Evolutionary conservation across 2,113 vertebrate genomes (phyloP).

Genomic region (Cyprinus carpio): DNA sequence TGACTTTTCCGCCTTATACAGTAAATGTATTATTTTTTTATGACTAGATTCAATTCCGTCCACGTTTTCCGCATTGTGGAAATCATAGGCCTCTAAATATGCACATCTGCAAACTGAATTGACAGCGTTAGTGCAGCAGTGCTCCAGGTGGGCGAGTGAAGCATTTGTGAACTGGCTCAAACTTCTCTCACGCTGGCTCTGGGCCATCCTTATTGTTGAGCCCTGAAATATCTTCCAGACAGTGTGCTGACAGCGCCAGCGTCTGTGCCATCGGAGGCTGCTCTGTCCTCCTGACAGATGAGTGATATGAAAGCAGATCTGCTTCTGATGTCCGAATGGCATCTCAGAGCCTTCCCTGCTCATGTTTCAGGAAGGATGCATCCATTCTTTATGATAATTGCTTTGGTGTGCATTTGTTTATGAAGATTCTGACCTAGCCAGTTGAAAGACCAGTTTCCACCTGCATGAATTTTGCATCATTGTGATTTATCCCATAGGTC

Average conservation of each 20-base stretch:
- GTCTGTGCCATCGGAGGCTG: conserved; percentile 27
- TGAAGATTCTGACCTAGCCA: not conserved
- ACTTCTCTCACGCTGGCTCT: not conserved
- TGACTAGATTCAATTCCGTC: no score
- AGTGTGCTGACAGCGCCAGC: not conserved
- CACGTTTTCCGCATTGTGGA: no score
- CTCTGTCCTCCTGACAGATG: not conserved
- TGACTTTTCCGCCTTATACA: no score
- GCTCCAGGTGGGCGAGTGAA: not conserved
- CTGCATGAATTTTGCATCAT: not conserved
- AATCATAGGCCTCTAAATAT: no score
- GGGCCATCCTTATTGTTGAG: not conserved
- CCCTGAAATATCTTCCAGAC: not conserved
- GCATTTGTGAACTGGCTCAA: not conserved
- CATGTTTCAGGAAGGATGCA: not conserved
- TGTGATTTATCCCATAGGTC: not conserved
- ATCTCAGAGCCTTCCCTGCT: not conserved
- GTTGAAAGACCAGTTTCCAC: not conserved
- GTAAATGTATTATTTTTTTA: no score
- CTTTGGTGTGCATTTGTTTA: not conserved
- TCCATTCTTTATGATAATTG: not conserved
- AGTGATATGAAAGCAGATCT: conserved; percentile 31
- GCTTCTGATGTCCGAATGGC: not conserved
- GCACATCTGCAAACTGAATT: not conserved
- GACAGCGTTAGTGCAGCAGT: not conserved